Base-by-base conservation (phyloP, 1,140 invertebrate genomes). In the Fopius arisanus region DNA sequence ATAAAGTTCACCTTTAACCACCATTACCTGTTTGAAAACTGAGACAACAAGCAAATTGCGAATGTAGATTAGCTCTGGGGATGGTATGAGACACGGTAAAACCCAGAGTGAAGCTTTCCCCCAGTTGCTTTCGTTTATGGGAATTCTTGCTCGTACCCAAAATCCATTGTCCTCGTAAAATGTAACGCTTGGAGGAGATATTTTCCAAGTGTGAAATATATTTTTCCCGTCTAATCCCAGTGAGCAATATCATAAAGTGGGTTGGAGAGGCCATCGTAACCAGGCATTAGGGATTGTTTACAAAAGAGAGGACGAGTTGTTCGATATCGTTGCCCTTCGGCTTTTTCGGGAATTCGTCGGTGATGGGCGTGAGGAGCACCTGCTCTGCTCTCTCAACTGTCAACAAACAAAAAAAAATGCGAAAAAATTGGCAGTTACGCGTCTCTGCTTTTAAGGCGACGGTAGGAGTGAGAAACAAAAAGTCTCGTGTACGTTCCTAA, bases 211-310 rank as follows among this genome's bases (percentile, higher is more conserved):
- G 86, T 87, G 81, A 88, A 87, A 87, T 88, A 87, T 88, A 48
- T 48, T 48, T 86, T 83, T 78, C 40, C 33, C 82, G 85, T 85
- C 83, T 88, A 88, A 88, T 88, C 87, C 54, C 85, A 81, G 14
- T 19, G n/a, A 33, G 84, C 86, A 88, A 87, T 88, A 88, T 87
- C 87, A 83, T 88, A 88, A 88, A 88, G 84, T 87, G 87, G 69
- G 75, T 76, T 70, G 76, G 77, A 78, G 69, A 75, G 66, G 83
- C 82, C 86, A 48, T 48, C 85, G 84, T 87, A 88, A 87, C 87
- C 85, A 81, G 82, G 85, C 82, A 87, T 87, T 87, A 87, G 78
- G 83, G 83, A 12, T 78, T 87, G 82, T 88, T 88, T 87, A 86
- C 86, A 85, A 87, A 86, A 79, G 41, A 70, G 43, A 62, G 19